These are phyloP conservation scores for Coluber constrictor DNA, from an alignment of 2,797 vertebrate species.

Conservation along the genomic window DNA sequence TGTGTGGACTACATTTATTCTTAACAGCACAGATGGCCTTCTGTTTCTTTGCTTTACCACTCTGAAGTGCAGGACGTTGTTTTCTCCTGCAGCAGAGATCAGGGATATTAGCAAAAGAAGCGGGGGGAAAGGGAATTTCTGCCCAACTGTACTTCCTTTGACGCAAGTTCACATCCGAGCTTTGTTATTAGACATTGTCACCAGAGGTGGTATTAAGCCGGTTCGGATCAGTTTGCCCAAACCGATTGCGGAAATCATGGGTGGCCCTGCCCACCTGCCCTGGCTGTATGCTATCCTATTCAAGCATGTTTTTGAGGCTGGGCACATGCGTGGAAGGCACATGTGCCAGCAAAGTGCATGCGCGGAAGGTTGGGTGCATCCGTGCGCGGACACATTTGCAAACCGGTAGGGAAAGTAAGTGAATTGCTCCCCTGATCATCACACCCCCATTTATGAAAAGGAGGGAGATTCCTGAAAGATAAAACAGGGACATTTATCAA, in stretches of 20 bases:
- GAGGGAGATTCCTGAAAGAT: not conserved
- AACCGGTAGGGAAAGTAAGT: too few species aligned
- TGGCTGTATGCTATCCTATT: too few species aligned
- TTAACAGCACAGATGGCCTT: constrained; percentile 21
- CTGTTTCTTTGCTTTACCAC: constrained; percentile 3
- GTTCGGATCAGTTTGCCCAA: too few species aligned
- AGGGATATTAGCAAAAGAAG: not conserved
- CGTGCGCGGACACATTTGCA: too few species aligned
- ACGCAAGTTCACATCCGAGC: constrained; percentile 20
- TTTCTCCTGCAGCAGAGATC: constrained; percentile 4
- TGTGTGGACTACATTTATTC: constrained; percentile 5
- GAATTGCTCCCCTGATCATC: not conserved
- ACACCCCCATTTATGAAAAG: not conserved
- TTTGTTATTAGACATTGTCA: constrained; percentile 9
- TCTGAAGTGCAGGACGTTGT: constrained; percentile 13
- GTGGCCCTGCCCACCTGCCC: too few species aligned
- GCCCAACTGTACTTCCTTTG: not conserved
- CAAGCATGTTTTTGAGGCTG: too few species aligned
- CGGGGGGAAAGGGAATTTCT: not conserved
- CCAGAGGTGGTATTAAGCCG: too few species aligned
- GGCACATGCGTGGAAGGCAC: too few species aligned
- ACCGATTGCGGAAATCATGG: too few species aligned
- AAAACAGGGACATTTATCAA: constrained; percentile 12
- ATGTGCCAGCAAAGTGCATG: too few species aligned
- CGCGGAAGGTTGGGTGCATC: too few species aligned